Percentiles rank a stretch among this genome's conserved stretches.
These are phyloP conservation scores for Leptinotarsa juncta DNA, from an alignment of 2,888 invertebrate species.

Conservation along the genomic window DNA sequence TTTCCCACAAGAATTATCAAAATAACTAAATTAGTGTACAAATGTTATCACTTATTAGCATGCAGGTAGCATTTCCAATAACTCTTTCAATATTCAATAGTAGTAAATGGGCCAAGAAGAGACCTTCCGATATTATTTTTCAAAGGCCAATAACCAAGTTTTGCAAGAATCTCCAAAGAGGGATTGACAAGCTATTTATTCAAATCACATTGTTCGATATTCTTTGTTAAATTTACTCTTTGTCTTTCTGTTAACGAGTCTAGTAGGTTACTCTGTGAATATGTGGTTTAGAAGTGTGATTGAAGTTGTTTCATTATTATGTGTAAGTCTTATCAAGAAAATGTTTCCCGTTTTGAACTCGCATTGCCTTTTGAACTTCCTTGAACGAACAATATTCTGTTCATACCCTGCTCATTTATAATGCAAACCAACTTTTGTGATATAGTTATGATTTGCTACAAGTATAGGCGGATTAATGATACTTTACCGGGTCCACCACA, in stretches of 20 bases:
- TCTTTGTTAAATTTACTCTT: constrained; percentile 32
- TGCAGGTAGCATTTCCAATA: constrained; percentile 26
- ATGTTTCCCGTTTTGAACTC: not conserved
- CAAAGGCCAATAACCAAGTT: constrained; percentile 27
- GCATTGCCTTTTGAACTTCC: no score
- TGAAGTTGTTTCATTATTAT: constrained; percentile 8
- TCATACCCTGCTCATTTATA: no score
- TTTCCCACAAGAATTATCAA: not conserved
- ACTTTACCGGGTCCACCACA: no score
- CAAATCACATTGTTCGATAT: constrained; percentile 36
- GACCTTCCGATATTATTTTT: constrained; percentile 32
- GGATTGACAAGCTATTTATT: constrained; percentile 44
- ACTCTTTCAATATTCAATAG: constrained; percentile 28
- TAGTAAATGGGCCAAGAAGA: constrained; percentile 20
- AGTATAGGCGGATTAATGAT: no score
- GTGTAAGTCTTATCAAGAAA: constrained; percentile 11
- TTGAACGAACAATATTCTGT: no score
- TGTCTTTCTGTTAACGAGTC: not conserved
- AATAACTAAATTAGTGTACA: not conserved
- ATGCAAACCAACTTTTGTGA: no score
- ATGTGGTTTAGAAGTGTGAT: constrained; percentile 13
- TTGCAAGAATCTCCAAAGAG: constrained; percentile 37
- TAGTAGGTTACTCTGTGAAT: constrained; percentile 3
- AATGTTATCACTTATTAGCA: constrained; percentile 9
- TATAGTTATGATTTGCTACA: no score